Evolutionary conservation across 2,797 vertebrate genomes (phyloP), one percentile per base, ranked within the genome.

Genomic region (Lateolabrax maculatus): DNA sequence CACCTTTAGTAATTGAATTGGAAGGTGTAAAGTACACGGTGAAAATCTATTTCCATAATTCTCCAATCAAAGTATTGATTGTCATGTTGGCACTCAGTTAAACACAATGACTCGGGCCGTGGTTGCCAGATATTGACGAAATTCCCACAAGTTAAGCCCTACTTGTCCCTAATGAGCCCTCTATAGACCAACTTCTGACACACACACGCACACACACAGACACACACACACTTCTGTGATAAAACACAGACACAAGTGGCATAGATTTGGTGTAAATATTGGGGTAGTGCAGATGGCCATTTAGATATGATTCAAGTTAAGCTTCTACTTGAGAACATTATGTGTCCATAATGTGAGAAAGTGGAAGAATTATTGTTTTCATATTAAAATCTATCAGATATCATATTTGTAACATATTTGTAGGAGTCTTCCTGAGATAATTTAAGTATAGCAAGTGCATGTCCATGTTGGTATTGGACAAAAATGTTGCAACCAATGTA

Each of bases 11-110:
- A 87, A 91, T 89, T 89, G 79, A 90, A 90, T 72, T 75, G 23
- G 71, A 65, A 64, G 57, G 75, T 68, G 66, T 74, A 75, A 88
- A 77, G 75, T 70, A 85, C 79, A 79, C 57, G 52, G 53, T 67
- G 23, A 61, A 79, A 91, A 93, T 90, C 81, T 12, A 80, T 91
- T 80, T 83, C 79, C 75, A 90, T 92, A 89, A 93, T 90, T 87
- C 77, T 74, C 62, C 71, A 90, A 86, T 91, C 89, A 89, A 90
- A 81, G 41, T 69, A 92, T 89, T 58, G 90, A 92, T 80, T 74
- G 74, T 57, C 53, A 58, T 69, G 77, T 84, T 83, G 75, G 89
- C 82, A 44, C 78, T 68, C 74, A 46, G 75, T 87, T 84, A 61
- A 85, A 81, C 72, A 81, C 81, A 84, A 70, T 65, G 77, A 79